Conservation (phyloP, 2,797 vertebrate genomes). For the Coluber constrictor region DNA sequence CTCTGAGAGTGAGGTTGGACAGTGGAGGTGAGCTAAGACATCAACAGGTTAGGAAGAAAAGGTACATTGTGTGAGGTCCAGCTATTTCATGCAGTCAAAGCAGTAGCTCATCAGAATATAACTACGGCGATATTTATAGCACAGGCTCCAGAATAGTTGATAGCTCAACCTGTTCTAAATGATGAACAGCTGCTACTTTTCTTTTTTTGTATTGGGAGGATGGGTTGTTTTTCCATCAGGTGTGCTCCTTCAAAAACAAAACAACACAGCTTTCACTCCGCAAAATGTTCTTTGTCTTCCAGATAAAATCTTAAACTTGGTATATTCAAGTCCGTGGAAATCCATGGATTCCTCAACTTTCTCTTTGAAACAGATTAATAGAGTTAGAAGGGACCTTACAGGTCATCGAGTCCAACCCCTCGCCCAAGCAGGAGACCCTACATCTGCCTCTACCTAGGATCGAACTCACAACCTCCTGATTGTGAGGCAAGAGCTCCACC, state of each 20-base stretch:
- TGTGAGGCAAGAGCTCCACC: no score
- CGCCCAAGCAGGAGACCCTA: no score
- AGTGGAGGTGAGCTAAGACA: background rate
- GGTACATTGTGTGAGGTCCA: background rate
- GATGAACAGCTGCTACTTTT: constrained; percentile 1
- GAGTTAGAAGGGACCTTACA: no score
- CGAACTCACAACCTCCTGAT: no score
- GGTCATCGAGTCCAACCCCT: no score
- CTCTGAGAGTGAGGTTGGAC: background rate
- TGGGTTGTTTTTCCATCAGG: background rate
- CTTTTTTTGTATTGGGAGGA: background rate
- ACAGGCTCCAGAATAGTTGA: background rate
- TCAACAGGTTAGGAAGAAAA: background rate
- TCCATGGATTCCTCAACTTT: background rate
- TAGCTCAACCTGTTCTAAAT: background rate
- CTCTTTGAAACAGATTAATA: background rate
- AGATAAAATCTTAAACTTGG: background rate
- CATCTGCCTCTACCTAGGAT: no score
- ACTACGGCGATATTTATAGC: constrained; percentile 17
- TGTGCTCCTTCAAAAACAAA: background rate
- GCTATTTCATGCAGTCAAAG: background rate
- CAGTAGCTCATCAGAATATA: background rate
- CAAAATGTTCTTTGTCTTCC: background rate
- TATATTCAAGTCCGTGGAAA: no score
- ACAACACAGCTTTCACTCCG: no score